Base-by-base conservation (phyloP, 2,113 vertebrate species). In the Perognathus longimembris region DNA sequence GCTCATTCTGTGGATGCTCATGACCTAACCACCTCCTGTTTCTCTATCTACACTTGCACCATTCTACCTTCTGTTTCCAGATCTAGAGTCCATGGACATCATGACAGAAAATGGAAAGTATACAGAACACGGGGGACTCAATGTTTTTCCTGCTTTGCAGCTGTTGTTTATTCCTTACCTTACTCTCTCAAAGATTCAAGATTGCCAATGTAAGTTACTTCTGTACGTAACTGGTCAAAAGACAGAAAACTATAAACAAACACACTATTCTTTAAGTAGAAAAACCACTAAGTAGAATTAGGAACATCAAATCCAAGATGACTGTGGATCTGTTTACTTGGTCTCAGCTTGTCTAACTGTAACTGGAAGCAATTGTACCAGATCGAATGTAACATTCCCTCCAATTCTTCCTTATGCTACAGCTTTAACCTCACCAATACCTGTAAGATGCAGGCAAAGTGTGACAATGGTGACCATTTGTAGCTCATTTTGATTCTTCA, bases 1-100 rank as follows among this genome's bases (percentile, higher is more conserved):
- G 94, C 32, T 69, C 38, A 64, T 73, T 92, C 73, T n/a, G 21
- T 36, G 67, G 28, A 30, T 88, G 36, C 12, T 89, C 26, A 42
- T n/a, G 30, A 21, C 34, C 4, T 73, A 45, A 36, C 11, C 32
- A 40, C 28, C 34, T 67, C 57, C n/a, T 85, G 59, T 70, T 34
- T 45, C 66, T 54, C 42, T 28, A 12, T 66, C 12, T 88, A 34
- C 21, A 30, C 10, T 4, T n/a, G 18, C 12, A 91, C 28, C 20
- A 30, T 34, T 45, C 61, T 85, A 17, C 32, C 74, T 83, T 88
- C 70, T 94, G 50, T 57, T 86, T 81, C 28, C 79, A 82, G 45
- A 61, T 12, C 34, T 85, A 87, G 82, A 88, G 64, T 9, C 76
- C 45, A 22, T 28, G 42, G 69, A 59, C 3, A 75, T 36, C 75